Conservation (phyloP, 2,113 vertebrate genomes). For the Malurus elegans region DNA sequence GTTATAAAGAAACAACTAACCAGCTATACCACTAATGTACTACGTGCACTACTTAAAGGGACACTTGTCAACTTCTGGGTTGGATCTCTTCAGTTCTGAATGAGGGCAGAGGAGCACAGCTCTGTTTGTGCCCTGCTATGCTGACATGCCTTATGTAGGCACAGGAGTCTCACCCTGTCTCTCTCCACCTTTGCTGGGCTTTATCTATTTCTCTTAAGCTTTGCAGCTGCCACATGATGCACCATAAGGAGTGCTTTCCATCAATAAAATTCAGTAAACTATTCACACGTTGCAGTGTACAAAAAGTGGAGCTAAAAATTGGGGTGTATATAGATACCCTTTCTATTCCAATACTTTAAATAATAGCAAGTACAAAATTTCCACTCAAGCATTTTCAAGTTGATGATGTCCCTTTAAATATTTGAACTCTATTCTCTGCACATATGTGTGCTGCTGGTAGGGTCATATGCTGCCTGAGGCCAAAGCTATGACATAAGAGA, state of each 20-base stretch:
- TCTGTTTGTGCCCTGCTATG: not conserved
- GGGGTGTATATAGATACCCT: not conserved
- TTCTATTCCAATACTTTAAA: not conserved
- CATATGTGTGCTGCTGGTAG: constrained; percentile 22
- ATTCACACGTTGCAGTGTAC: not conserved
- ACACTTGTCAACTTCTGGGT: constrained; percentile 51
- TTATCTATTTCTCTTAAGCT: not conserved
- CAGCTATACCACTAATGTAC: constrained; percentile 13
- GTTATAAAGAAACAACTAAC: constrained; percentile 23
- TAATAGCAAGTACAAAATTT: not conserved
- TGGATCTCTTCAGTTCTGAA: not conserved
- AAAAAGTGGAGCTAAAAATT: not conserved
- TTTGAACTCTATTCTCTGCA: constrained; percentile 1
- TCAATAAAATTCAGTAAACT: not conserved
- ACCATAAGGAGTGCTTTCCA: not conserved
- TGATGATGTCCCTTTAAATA: constrained; percentile 62
- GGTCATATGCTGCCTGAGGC: constrained; percentile 41
- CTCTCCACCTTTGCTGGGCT: not conserved
- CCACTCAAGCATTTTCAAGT: constrained; percentile 10
- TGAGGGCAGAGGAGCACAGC: not conserved
- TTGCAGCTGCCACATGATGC: not conserved
- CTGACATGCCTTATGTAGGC: not conserved
- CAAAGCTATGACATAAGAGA: constrained; percentile 56
- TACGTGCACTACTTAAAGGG: constrained; percentile 62
- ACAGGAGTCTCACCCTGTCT: not conserved